A percentile compares a stretch with the other conserved stretches of the same genome.
Conservation (phyloP, 2,113 vertebrate species). For the Cephalopterus ornatus region DNA sequence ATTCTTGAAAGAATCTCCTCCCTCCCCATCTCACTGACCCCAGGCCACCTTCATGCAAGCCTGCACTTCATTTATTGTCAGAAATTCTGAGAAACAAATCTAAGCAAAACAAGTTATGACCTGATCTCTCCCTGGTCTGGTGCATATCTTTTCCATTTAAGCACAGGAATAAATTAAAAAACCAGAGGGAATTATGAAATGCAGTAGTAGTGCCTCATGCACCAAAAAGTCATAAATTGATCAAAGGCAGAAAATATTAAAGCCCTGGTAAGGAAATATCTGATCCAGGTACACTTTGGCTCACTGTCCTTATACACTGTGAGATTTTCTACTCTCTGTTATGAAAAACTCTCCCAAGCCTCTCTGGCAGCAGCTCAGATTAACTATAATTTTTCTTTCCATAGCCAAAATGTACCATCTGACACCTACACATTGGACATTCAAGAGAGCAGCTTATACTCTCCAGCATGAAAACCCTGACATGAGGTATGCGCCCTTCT, state of each 20-base stretch:
- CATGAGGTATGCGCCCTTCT: neutral
- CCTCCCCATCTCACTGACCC: slow-evolving; percentile 43
- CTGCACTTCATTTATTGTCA: slow-evolving; percentile 47
- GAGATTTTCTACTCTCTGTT: neutral
- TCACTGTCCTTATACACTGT: neutral
- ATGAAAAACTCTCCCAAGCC: neutral
- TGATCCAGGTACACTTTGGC: neutral
- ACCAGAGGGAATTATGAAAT: neutral
- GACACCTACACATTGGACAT: neutral
- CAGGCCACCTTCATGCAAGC: slow-evolving; percentile 43
- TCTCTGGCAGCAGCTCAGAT: neutral
- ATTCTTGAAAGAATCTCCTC: slow-evolving; percentile 45
- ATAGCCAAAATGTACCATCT: neutral
- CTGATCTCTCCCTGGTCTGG: neutral
- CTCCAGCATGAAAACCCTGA: neutral
- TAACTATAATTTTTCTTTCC: neutral
- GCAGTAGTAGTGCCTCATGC: neutral
- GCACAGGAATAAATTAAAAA: neutral
- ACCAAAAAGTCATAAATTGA: neutral
- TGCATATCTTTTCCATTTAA: neutral
- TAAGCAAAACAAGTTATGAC: slow-evolving; percentile 13
- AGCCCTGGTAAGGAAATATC: neutral
- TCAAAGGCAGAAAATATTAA: neutral
- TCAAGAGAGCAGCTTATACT: neutral
- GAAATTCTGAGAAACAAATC: slow-evolving; percentile 27